Conservation (phyloP, 2,888 invertebrate species). For the Drosophila demipolita region DNA sequence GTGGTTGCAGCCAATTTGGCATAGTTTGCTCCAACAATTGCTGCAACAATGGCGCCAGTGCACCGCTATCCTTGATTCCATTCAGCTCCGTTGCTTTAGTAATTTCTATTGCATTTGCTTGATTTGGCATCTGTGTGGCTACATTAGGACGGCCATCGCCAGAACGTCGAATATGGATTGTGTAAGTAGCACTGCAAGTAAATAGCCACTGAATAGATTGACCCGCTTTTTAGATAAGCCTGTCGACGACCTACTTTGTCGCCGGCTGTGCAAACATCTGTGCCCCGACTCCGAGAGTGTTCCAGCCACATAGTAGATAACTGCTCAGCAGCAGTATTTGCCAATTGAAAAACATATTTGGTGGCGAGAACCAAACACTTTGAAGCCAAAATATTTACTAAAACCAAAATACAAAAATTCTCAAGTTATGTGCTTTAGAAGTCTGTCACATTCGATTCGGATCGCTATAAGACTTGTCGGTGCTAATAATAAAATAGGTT, state of each 20-base stretch:
- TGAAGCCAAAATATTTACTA: constrained; percentile 42
- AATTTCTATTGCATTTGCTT: constrained; percentile 45
- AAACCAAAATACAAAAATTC: constrained; percentile 28
- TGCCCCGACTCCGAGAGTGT: constrained; percentile 12
- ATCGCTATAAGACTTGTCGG: constrained; percentile 22
- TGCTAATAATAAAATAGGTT: constrained; percentile 17
- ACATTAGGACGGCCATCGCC: constrained; percentile 7
- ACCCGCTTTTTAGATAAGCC: constrained; percentile 43
- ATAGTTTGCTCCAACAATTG: constrained; percentile 63
- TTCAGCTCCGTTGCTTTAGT: constrained; percentile 56
- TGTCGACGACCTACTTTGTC: constrained; percentile 66
- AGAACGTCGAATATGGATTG: constrained; percentile 30
- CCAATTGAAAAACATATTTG: constrained; percentile 53
- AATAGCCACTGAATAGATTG: constrained; percentile 62
- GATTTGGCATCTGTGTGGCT: constrained; percentile 46
- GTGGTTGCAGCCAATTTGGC: constrained; percentile 64
- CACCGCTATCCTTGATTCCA: constrained; percentile 50
- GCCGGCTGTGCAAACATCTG: constrained; percentile 69
- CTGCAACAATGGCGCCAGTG: constrained; percentile 68
- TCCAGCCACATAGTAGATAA: constrained; percentile 22
- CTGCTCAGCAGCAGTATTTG: constrained; percentile 34
- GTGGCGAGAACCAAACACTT: constrained; percentile 37
- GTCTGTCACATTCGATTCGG: constrained; percentile 14
- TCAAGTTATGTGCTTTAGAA: constrained; percentile 29
- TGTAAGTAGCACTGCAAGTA: constrained; percentile 56